Evolutionary conservation across 1,140 invertebrate species (phyloP).

Genomic region (Caenorhabditis briggsae): DNA sequence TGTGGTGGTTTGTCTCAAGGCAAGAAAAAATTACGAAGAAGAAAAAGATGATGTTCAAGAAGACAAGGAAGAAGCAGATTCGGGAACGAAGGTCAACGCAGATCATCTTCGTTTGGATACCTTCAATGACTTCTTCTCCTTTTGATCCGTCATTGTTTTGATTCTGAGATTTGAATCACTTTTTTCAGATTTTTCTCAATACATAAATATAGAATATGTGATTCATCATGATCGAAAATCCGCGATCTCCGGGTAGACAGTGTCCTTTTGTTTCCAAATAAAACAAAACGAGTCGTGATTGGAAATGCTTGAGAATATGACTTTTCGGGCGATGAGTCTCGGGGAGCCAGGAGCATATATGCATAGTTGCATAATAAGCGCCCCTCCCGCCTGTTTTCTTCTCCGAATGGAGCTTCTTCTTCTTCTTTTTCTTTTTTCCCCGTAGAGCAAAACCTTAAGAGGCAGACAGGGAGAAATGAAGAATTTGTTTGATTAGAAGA

Average conservation of each 20-base stretch:
- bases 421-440: conserved; percentile 32
- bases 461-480: conserved; percentile 1
- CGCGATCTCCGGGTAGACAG: conserved; percentile 10
- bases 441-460: conserved; percentile 18
- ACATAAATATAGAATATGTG: too few species aligned
- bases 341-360: conserved; percentile 3
- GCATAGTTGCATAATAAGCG: conserved; percentile 36
- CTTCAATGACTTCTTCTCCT: neutral
- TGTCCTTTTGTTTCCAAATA: conserved; percentile 37
- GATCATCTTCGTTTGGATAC: neutral
- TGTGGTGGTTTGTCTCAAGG: conserved; percentile 41
- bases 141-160: neutral
- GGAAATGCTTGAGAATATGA: conserved; percentile 46
- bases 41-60: neutral
- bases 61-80: neutral
- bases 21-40: conserved; percentile 6
- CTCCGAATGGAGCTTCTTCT: neutral
- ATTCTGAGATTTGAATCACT: neutral
- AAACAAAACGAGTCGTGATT: conserved; percentile 50
- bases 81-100: conserved; percentile 25
- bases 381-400: neutral
- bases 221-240: too few species aligned
- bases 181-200: too few species aligned
- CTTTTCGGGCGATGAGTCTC: neutral
- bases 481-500: conserved; percentile 49